Evolutionary conservation across 2,113 vertebrate species (phyloP).

Genomic region (Cynocephalus volans): DNA sequence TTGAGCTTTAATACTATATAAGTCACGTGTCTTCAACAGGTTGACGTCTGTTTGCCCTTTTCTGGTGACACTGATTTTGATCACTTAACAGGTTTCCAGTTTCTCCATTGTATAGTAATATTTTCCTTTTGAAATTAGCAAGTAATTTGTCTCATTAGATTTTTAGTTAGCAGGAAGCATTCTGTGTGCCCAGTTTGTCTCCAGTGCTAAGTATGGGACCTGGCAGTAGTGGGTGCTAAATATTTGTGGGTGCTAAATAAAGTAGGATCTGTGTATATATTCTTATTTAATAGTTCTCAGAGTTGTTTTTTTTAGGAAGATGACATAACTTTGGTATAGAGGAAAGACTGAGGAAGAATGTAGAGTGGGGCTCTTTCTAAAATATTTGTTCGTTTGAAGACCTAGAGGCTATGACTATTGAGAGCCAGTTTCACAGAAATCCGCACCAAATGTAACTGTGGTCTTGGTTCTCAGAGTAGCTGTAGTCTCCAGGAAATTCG

Average conservation of each 20-base stretch:
- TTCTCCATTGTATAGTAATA: background rate
- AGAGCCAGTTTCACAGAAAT: background rate
- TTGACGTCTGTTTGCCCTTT: background rate
- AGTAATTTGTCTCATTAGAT: background rate
- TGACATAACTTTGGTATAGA: background rate
- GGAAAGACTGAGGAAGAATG: background rate
- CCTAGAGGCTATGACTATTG: background rate
- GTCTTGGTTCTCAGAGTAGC: background rate
- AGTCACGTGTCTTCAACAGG: background rate
- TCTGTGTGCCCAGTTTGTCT: background rate
- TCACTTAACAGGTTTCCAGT: background rate
- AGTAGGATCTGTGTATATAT: background rate
- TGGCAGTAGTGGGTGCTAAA: background rate
- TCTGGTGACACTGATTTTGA: background rate
- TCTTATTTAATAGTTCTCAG: background rate
- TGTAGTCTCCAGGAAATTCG: background rate
- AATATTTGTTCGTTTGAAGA: background rate
- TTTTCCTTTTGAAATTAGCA: slow-evolving; percentile 22
- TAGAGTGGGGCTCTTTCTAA: background rate
- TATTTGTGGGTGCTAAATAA: too few species aligned
- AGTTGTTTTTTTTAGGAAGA: background rate
- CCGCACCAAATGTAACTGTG: background rate
- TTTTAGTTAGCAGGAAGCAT: background rate
- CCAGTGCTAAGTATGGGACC: background rate
- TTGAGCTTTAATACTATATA: background rate